A percentile compares a stretch with the other conserved stretches of the same genome.
phyloP scores from a whole-genome alignment of 2,113 vertebrate species.

The Poecilia latipinna region DNA sequence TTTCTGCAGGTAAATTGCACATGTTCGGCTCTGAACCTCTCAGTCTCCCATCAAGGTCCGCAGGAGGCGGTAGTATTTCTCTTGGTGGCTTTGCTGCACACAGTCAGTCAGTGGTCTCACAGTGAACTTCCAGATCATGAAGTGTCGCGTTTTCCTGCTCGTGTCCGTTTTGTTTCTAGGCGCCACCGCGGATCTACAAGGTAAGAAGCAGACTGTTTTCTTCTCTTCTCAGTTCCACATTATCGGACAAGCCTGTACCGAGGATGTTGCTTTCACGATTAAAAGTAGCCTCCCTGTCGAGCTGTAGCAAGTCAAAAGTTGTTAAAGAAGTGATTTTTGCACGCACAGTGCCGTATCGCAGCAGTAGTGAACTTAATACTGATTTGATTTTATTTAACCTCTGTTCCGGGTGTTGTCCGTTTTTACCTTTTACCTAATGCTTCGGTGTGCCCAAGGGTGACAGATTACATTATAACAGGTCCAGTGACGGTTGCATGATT shows the following conservation, averaged over 20 bases:
- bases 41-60: no score
- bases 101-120: not conserved
- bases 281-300: not conserved
- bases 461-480: no score
- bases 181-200: conserved; percentile 22
- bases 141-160: not conserved
- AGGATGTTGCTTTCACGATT: not conserved
- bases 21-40: not conserved
- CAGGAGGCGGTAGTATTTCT: not conserved
- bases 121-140: not conserved
- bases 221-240: not conserved
- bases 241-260: not conserved
- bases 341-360: not conserved
- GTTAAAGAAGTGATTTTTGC: not conserved
- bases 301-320: not conserved
- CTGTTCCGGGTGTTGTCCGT: not conserved
- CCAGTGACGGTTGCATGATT: not conserved
- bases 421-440: not conserved
- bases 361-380: not conserved
- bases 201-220: conserved; percentile 21
- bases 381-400: not conserved
- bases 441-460: no score
- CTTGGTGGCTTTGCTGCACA: not conserved
- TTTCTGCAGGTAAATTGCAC: not conserved
- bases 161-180: conserved; percentile 12